Conservation (phyloP, 2,888 invertebrate genomes). For the Horisme vitalbata region DNA sequence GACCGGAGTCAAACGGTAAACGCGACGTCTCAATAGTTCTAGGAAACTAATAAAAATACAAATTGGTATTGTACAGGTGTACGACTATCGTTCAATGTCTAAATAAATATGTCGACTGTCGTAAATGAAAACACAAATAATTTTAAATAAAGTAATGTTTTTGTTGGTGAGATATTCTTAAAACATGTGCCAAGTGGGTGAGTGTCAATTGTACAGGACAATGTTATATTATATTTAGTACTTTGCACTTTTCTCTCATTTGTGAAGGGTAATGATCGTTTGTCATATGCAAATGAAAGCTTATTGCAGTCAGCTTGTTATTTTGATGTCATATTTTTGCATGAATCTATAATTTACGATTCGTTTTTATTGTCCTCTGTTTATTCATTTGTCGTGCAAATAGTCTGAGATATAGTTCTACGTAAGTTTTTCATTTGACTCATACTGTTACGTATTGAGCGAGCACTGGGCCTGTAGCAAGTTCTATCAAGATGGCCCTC, state of each 20-base stretch:
- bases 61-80: slow-evolving; percentile 12
- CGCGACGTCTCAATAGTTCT: neutral
- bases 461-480: no score
- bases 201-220: slow-evolving; percentile 64
- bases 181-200: slow-evolving; percentile 72
- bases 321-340: slow-evolving; percentile 1
- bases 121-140: slow-evolving; percentile 35
- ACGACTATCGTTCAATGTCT: slow-evolving; percentile 18
- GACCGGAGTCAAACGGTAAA: slow-evolving; percentile 1
- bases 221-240: slow-evolving; percentile 43
- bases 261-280: slow-evolving; percentile 11
- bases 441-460: no score
- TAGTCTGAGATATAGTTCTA: no score
- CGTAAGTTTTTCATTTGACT: no score
- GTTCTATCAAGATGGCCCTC: no score
- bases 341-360: neutral
- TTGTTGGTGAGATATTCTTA: slow-evolving; percentile 43
- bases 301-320: neutral
- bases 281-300: slow-evolving; percentile 9
- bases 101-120: slow-evolving; percentile 33
- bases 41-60: neutral
- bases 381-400: neutral
- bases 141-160: slow-evolving; percentile 42
- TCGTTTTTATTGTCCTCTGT: neutral
- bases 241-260: slow-evolving; percentile 20